Evolutionary conservation across 2,888 invertebrate genomes (phyloP), one percentile per base, ranked within the genome.

Genomic region (Drosophila kuntzei): DNA sequence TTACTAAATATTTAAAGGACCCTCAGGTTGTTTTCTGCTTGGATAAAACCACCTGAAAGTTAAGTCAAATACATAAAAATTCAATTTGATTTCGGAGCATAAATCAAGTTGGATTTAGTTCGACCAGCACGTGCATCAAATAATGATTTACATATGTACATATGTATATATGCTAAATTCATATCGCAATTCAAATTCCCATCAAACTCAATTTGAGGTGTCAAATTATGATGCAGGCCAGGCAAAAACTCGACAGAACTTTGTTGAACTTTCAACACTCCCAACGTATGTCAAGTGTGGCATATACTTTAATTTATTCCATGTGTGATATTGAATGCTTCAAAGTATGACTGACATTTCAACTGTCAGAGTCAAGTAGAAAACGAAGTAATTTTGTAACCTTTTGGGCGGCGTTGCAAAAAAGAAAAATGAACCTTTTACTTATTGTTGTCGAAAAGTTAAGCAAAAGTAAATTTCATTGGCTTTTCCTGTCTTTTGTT

Each of bases 51-150:
- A 34, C 12, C 34, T n/a, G 50, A 18, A 25, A 20, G 29, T 16
- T 22, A 27, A 44, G 25, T 14, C 20, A 43, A 77, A 72, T 67
- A 54, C 63, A 76, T 74, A 74, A 68, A 73, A 68, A 78, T 73
- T 77, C 64, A 76, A 78, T 46, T 61, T 58, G 61, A 75, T 69
- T 72, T 54, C 11, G 8, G 43, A 22, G 32, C 46, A 68, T 74
- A 50, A 54, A 46, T 60, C 59, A 16, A 20, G 25, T 53, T 53
- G 44, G 36, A 27, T 12, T 44, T 36, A 60, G 36, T 51, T 74
- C 43, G 74, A 73, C 60, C 71, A 53, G 47, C 68, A 73, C 37
- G 37, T 53, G 68, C 34, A 7, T 12, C 36, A 20, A 55, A 51
- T 34, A 12, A 36, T 39, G 53, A 59, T 39, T 62, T 34, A 12